A percentile compares a stretch with the other conserved stretches of the same genome.
phyloP scores from a whole-genome alignment of 2,113 vertebrate genomes.

The Pelecanus crispus region DNA sequence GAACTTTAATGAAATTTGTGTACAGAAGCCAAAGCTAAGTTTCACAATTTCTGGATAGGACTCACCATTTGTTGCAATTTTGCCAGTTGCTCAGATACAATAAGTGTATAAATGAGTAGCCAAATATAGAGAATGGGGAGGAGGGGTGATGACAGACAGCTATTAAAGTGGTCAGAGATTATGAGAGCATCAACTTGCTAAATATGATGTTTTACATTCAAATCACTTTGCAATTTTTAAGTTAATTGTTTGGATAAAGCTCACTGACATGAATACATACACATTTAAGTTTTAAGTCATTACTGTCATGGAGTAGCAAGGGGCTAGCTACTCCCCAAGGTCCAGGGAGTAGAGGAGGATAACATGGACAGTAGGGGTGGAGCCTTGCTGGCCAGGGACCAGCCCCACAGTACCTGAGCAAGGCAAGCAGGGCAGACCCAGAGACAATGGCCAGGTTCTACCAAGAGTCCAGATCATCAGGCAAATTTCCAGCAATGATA shows the following conservation, averaged over 20 bases:
- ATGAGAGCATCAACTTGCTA: neutral
- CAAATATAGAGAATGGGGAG: neutral
- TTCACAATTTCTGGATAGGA: neutral
- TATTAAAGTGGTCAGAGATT: neutral
- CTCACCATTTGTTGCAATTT: neutral
- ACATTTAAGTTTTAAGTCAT: neutral
- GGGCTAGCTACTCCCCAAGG: too few species aligned
- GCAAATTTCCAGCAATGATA: neutral
- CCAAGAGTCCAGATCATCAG: neutral
- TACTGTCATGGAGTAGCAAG: too few species aligned
- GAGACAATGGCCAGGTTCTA: neutral
- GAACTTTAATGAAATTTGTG: neutral
- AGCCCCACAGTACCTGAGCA: too few species aligned
- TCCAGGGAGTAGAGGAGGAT: too few species aligned
- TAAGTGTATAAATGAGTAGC: neutral
- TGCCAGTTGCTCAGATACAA: neutral
- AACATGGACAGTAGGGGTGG: too few species aligned
- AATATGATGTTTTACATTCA: neutral
- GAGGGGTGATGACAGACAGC: neutral
- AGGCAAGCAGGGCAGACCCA: too few species aligned
- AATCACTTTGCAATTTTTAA: neutral
- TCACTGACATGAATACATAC: neutral
- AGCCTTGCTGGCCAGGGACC: too few species aligned
- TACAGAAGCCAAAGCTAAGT: neutral
- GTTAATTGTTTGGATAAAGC: neutral